Conservation (phyloP, 35 echinoderm and acorn worm species). For the Eucidaris tribuloides region DNA sequence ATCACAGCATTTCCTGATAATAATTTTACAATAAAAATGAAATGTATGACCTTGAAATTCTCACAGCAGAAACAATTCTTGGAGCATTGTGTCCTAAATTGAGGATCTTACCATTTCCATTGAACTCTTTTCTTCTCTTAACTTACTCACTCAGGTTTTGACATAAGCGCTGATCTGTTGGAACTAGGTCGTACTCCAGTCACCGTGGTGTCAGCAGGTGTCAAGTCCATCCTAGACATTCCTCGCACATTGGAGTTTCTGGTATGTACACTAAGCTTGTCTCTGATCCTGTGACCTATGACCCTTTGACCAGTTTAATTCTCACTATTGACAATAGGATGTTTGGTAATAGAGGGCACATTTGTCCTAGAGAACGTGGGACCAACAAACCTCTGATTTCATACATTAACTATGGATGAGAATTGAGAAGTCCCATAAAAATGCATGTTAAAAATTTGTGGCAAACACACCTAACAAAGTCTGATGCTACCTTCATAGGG, state of each 20-base stretch:
- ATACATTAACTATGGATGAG: too few species aligned
- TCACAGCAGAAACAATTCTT: too few species aligned
- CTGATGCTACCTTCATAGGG: background rate
- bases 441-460: too few species aligned
- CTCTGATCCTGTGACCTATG: background rate
- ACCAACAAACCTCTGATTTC: background rate
- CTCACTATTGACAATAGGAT: too few species aligned
- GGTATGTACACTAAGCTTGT: constrained; percentile 37
- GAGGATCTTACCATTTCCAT: too few species aligned
- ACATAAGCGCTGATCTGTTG: constrained; percentile 85
- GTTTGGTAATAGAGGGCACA: too few species aligned
- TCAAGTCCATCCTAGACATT: constrained; percentile 98
- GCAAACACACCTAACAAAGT: background rate
- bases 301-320: background rate
- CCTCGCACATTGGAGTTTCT: constrained; percentile 89
- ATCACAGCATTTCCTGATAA: too few species aligned
- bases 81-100: too few species aligned
- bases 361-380: too few species aligned
- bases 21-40: too few species aligned
- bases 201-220: constrained; percentile 80
- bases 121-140: background rate
- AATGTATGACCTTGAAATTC: too few species aligned
- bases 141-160: constrained; percentile 53
- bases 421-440: too few species aligned
- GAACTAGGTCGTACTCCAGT: constrained; percentile 89